These are phyloP conservation scores for Aphelocoma californica DNA, from an alignment of 2,797 vertebrate genomes.

Conservation along the genomic window DNA sequence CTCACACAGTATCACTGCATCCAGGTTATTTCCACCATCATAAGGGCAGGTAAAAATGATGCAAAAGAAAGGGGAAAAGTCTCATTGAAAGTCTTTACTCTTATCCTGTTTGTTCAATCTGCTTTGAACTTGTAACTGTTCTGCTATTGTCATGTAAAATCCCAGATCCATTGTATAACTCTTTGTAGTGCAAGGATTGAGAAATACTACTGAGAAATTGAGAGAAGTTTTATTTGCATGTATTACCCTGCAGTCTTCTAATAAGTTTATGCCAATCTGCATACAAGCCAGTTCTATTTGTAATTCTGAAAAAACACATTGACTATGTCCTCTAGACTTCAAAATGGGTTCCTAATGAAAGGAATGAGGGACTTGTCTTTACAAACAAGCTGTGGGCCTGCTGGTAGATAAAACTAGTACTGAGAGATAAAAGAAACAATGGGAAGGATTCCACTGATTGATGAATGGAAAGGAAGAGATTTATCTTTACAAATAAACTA, in stretches of 20 bases:
- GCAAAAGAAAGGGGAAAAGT: not conserved
- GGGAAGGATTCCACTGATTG: too few species aligned
- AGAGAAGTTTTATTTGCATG: not conserved
- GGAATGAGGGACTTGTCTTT: too few species aligned
- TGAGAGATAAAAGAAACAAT: too few species aligned
- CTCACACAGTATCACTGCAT: too few species aligned
- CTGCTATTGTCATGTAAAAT: not conserved
- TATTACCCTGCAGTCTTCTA: not conserved
- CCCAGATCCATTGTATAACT: not conserved
- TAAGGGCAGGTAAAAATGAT: not conserved
- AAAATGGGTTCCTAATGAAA: not conserved
- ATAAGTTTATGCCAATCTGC: not conserved
- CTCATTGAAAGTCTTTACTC: not conserved
- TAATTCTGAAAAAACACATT: not conserved
- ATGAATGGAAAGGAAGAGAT: too few species aligned
- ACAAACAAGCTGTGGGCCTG: too few species aligned
- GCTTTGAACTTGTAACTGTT: not conserved
- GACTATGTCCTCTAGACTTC: not conserved
- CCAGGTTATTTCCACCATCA: not conserved
- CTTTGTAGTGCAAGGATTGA: not conserved
- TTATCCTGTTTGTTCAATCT: not conserved
- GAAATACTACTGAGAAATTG: not conserved
- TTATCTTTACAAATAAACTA: too few species aligned
- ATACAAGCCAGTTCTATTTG: not conserved
- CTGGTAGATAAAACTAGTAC: too few species aligned